Base-by-base conservation (phyloP, 2,888 invertebrate species). In the Mesorhabditis belari region DNA sequence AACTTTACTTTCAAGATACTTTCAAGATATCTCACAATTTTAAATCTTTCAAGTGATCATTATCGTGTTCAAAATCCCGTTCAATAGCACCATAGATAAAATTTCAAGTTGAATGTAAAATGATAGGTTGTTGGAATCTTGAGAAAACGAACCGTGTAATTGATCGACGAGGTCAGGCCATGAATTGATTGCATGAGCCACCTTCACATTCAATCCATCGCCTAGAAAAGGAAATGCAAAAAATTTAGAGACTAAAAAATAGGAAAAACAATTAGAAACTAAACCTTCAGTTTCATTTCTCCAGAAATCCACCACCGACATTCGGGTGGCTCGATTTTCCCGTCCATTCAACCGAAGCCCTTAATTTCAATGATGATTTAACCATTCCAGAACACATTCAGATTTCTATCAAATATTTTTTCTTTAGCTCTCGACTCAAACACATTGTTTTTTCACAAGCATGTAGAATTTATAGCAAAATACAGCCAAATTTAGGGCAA, bases 261-360 rank as follows among this genome's bases (percentile, higher is more conserved):
- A 21, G n/a, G 19, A 35, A 35, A 35, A 9, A 35, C 12, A 1
- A n/a, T n/a, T 1, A 17, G 9, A 54, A 29, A 35, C 44, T 35
- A 1, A 35, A n/a, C 44, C 44, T n/a, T 66, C 61, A 29, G 74
- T 74, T 52, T 74, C 74, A 55, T 74, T 71, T 57, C 73, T 69
- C 74, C 74, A 74, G 50, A 71, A 74, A 49, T 74, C 73, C 44
- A 74, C 71, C 1, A 74, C 74, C 0, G 73, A 73, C 74, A 74
- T 74, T 27, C 74, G 64, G 4, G 74, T 74, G 35, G 72, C 71
- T 35, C 74, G 74, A 62, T 66, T 69, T 55, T 73, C 73, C 29
- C 73, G 67, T 44, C 69, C 68, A 57, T 65, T 35, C n/a, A 35
- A n/a, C 12, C 44, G 44, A 9, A 35, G 44, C 12, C 44, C 44